Conservation (phyloP, 1,140 invertebrate species). For the Diplogasteroides magnus region DNA sequence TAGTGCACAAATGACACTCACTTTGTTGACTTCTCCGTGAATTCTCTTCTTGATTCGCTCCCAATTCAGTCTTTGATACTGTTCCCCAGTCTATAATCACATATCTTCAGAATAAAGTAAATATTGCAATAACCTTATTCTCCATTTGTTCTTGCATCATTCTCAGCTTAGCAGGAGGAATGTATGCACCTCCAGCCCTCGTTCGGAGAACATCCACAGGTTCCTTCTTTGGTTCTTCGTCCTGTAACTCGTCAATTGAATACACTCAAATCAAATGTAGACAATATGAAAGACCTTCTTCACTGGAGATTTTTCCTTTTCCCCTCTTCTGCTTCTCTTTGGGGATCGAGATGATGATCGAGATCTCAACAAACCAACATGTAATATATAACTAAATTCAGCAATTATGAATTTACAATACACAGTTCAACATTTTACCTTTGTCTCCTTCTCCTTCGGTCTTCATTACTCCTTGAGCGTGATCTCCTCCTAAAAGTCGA, state of each 20-base stretch:
- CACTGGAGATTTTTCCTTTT: too few relatives aligned
- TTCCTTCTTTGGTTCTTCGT: conserved; percentile 14
- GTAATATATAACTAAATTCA: too few relatives aligned
- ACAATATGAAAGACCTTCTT: too few relatives aligned
- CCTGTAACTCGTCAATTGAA: neutral
- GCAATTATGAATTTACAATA: too few relatives aligned
- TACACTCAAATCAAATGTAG: neutral
- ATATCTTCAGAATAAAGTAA: neutral
- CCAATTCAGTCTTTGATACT: conserved; percentile 94
- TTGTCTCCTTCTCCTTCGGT: neutral
- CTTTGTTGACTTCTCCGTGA: conserved; percentile 94
- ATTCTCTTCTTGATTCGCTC: conserved; percentile 98
- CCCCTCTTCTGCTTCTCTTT: neutral
- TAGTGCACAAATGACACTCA: too few relatives aligned
- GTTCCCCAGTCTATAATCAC: conserved; percentile 63
- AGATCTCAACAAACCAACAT: too few relatives aligned
- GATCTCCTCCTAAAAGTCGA: neutral
- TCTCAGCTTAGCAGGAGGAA: conserved; percentile 87
- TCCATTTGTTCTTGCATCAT: conserved; percentile 90
- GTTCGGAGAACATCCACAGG: conserved; percentile 23
- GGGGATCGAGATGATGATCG: neutral
- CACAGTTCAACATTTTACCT: too few relatives aligned
- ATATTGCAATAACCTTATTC: conserved; percentile 66
- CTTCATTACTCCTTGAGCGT: neutral
- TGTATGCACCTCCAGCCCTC: conserved; percentile 68